Percentiles rank a stretch among this genome's conserved stretches.
These are phyloP conservation scores for Sturnus vulgaris DNA, from an alignment of 2,113 vertebrate genomes.

Conservation along the genomic window DNA sequence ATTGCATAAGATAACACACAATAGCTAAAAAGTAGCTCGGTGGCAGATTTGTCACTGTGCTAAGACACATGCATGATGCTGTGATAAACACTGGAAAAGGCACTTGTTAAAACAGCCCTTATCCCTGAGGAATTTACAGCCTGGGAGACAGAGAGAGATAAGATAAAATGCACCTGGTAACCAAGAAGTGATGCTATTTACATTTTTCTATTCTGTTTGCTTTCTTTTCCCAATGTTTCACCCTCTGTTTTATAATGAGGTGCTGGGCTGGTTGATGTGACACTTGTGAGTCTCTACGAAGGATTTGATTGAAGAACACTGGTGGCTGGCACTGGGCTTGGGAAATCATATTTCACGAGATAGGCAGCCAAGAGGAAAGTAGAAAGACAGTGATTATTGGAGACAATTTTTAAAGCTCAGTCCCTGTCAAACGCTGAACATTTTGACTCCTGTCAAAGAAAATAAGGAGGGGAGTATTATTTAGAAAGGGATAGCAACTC, in stretches of 20 bases:
- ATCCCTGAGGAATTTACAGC: slow-evolving; percentile 36
- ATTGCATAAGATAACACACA: neutral
- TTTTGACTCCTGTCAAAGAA: slow-evolving; percentile 36
- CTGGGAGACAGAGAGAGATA: slow-evolving; percentile 40
- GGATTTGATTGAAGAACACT: slow-evolving; percentile 21
- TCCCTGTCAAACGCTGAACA: neutral
- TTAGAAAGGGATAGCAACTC: neutral
- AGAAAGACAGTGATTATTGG: neutral
- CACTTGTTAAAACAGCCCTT: slow-evolving; percentile 37
- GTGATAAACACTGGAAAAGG: slow-evolving; percentile 8
- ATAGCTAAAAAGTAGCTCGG: neutral
- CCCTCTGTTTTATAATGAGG: slow-evolving; percentile 51
- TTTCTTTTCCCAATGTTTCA: slow-evolving; percentile 41
- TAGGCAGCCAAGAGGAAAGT: slow-evolving; percentile 25
- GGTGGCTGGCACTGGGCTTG: slow-evolving; percentile 18
- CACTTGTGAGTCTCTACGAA: neutral
- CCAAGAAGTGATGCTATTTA: slow-evolving; percentile 50
- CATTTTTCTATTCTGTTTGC: slow-evolving; percentile 58
- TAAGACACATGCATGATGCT: neutral
- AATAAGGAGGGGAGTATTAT: neutral
- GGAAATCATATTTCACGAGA: neutral
- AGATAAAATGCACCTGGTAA: slow-evolving; percentile 63
- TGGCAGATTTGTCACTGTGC: neutral
- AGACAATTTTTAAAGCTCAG: neutral
- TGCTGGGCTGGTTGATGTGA: slow-evolving; percentile 41